Base-by-base conservation (phyloP, 2,113 vertebrate genomes). In the Crotalus helleri region DNA sequence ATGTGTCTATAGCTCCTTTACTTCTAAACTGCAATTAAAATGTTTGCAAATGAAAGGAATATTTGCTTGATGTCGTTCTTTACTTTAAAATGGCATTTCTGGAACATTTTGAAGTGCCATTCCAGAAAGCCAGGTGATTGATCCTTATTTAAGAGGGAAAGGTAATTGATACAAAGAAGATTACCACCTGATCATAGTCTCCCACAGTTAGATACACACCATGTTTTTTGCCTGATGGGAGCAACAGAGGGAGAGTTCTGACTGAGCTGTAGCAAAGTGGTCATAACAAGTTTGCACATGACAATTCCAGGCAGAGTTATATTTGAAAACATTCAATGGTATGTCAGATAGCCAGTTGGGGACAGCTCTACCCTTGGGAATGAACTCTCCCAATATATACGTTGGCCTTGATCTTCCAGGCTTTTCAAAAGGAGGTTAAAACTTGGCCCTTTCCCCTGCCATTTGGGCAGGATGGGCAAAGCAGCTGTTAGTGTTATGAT, bases 61-160 rank as follows among this genome's bases (percentile, higher is more conserved):
- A 54, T 92, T 87, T 49, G 19, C 33, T 8, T 55, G 46, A 9
- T 87, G 17, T n/a, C 44, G 13, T 23, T 46, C 49, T 90, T 54
- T 23, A 26, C 49, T 87, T 86, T 53, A 44, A 87, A 46, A 81
- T 23, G 24, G 23, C 89, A 53, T 8, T 17, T 51, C 89, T 44
- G 26, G 39, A 54, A 85, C 26, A 5, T 90, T 51, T 81, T 58
- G 26, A 58, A 64, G 57, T 53, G 12, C 58, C 93, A 57, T 55
- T 91, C 93, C 69, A 90, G 88, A 55, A 93, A 95, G 93, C 64
- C 95, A 95, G 92, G 94, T 95, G 93, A 74, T 95, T 95, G 94
- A 96, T 95, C 92, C 94, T 96, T 95, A 95, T 91, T 96, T 96
- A 96, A 96, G 92, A 96, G 94, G 96, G 92, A 96, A 91, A 93